These are phyloP conservation scores for Pinna nobilis DNA, from an alignment of 1,140 invertebrate species.

Conservation along the genomic window DNA sequence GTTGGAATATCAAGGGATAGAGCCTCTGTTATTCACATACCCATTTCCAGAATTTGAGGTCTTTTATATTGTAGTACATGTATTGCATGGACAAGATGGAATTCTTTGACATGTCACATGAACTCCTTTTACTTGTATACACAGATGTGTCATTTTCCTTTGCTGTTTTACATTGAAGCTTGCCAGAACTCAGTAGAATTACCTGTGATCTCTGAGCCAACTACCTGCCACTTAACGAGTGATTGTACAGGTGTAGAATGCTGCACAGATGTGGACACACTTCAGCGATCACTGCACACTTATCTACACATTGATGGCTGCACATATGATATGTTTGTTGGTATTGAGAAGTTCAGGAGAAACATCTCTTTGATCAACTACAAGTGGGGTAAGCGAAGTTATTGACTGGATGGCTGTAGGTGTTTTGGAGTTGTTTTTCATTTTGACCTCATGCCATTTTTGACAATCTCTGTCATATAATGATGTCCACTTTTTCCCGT, in stretches of 20 bases:
- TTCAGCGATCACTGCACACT: conserved; percentile 34
- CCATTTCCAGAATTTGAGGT: too few relatives aligned
- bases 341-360: conserved; percentile 48
- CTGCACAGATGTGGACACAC: conserved; percentile 38
- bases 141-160: too few relatives aligned
- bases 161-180: background rate
- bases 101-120: too few relatives aligned
- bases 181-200: background rate
- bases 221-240: conserved; percentile 39
- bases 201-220: conserved; percentile 30
- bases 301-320: conserved; percentile 45
- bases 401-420: background rate
- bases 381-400: conserved; percentile 6
- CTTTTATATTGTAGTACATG: too few relatives aligned
- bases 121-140: too few relatives aligned
- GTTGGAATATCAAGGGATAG: too few relatives aligned
- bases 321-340: conserved; percentile 31
- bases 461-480: background rate
- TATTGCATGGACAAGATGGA: too few relatives aligned
- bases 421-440: too few relatives aligned
- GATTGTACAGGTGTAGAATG: conserved; percentile 42
- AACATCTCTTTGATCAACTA: conserved; percentile 28
- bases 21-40: too few relatives aligned
- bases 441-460: too few relatives aligned
- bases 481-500: background rate